Evolutionary conservation across 2,113 vertebrate genomes (phyloP).

Genomic region (Ptilorrhoa leucosticta): DNA sequence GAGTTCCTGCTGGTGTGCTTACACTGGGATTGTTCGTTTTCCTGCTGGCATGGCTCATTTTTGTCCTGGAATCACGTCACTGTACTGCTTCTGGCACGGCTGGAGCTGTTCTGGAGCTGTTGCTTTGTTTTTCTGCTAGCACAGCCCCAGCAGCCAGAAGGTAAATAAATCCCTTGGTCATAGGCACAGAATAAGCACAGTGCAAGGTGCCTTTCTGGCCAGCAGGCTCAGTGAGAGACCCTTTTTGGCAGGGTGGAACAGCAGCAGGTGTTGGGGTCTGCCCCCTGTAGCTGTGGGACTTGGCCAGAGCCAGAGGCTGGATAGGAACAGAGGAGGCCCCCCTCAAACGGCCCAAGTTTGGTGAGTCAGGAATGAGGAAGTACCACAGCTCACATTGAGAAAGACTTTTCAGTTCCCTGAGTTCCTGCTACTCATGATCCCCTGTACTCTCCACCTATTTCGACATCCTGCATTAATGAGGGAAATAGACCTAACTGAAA

Average conservation of each 20-base stretch:
- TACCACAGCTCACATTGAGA: rapidly evolving
- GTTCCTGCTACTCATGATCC: not conserved
- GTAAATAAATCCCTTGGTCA: not conserved
- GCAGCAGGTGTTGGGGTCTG: not conserved
- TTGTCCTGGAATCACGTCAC: not conserved
- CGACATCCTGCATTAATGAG: not conserved
- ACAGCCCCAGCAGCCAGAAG: not conserved
- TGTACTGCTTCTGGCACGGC: not conserved
- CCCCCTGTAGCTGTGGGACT: rapidly evolving
- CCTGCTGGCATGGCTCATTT: not conserved
- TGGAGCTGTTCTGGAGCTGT: not conserved
- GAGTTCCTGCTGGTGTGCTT: not conserved
- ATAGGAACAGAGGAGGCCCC: not conserved
- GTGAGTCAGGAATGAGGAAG: not conserved
- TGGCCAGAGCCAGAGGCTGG: not conserved
- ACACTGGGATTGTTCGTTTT: not conserved
- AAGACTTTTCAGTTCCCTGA: not conserved
- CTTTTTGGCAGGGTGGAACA: not conserved
- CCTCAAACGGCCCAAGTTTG: rapidly evolving
- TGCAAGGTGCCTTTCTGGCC: not conserved
- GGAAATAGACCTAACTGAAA: constrained; percentile 10
- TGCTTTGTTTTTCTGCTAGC: not conserved
- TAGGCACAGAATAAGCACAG: not conserved
- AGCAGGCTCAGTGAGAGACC: rapidly evolving
- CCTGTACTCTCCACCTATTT: not conserved